Conservation (phyloP, 2,113 vertebrate species). For the Engraulis encrasicolus region DNA sequence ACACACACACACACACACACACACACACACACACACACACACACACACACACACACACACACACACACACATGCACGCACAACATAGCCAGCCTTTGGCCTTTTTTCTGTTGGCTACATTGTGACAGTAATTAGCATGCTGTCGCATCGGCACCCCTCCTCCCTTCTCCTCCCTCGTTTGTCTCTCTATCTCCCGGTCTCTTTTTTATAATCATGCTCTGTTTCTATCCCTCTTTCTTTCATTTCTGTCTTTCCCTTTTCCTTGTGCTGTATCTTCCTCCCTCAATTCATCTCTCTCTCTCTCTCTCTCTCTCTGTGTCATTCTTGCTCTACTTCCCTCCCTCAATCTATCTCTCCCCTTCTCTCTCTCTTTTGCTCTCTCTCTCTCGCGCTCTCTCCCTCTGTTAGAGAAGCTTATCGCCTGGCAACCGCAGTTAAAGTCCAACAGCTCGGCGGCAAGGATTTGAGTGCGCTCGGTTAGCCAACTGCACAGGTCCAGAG, state of each 20-base stretch:
- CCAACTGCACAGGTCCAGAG: constrained; percentile 43
- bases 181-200: constrained; percentile 29
- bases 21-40: constrained; percentile 14
- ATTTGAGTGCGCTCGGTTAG: constrained; percentile 53
- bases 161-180: constrained; percentile 22
- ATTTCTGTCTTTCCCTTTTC: constrained; percentile 33
- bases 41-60: not conserved
- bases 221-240: constrained; percentile 53
- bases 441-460: constrained; percentile 78
- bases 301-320: constrained; percentile 41
- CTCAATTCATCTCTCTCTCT: constrained; percentile 38
- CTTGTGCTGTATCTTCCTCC: constrained; percentile 42
- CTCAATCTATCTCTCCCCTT: constrained; percentile 28
- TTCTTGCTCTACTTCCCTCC: constrained; percentile 48
- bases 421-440: constrained; percentile 88
- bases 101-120: constrained; percentile 44
- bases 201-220: constrained; percentile 29
- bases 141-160: constrained; percentile 17
- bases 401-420: constrained; percentile 78
- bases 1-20: not conserved
- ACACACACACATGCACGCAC: constrained; percentile 19
- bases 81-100: not conserved
- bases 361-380: constrained; percentile 43
- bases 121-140: constrained; percentile 46
- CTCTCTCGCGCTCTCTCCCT: constrained; percentile 63